Base-by-base conservation (phyloP, 2,113 vertebrate species). In the Hemiprocne comata region DNA sequence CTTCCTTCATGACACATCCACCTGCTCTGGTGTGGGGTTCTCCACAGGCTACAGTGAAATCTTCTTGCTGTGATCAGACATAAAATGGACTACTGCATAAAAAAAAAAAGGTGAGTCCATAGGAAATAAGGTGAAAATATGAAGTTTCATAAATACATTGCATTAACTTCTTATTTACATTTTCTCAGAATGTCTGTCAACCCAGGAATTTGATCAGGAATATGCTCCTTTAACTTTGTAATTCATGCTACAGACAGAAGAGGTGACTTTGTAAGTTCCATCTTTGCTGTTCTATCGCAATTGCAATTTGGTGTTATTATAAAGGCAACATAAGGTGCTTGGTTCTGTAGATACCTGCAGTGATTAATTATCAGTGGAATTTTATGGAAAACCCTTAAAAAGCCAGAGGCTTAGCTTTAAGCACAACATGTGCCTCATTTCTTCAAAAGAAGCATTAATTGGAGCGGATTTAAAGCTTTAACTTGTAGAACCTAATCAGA, bases 401-500 rank as follows among this genome's bases (percentile, higher is more conserved):
- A 62, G 7, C 34, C 87, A 11, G 33, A 82, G 15, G 53, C 40
- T 92, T 51, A 92, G n/a, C 36, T 82, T 94, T 88, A 89, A 91
- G 58, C 40, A 76, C 10, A 87, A 64, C 44, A 36, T 92, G 34
- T 72, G 10, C 33, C 33, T 88, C 18, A 38, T 93, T 94, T 90
- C 72, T 81, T 95, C 58, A 71, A 90, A 87, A 87, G 29, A 55
- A 88, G 11, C 40, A 88, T 66, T 91, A 90, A 93, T 65, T 94
- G 72, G 44, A 94, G 42, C 0, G 0, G 73, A 92, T 92, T 94
- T 94, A 84, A 91, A 94, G 62, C 50, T 93, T 81, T 70, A 54
- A 10, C 28, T 74, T 74, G 57, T 60, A 62, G 69, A 77, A 86
- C 10, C 7, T 93, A 86, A 88, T 90, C 34, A 88, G 65, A 86